These are phyloP conservation scores for Seriola dumerili DNA, from an alignment of 2,113 vertebrate genomes.

Conservation along the genomic window DNA sequence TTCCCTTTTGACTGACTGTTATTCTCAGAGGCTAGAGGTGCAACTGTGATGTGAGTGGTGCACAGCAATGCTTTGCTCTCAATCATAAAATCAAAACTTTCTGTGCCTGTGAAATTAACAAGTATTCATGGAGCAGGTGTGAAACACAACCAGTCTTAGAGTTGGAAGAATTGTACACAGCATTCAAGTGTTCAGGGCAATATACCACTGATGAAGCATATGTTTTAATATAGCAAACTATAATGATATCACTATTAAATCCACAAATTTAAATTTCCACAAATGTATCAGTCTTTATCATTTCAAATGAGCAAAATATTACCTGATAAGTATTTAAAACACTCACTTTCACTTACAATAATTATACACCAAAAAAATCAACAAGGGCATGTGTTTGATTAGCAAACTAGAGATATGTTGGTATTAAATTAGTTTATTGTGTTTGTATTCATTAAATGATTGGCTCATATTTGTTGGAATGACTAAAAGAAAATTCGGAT, in stretches of 20 bases:
- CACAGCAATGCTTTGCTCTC: conserved; percentile 45
- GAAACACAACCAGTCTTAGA: not conserved
- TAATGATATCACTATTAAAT: not conserved
- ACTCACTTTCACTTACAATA: no score
- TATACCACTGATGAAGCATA: not conserved
- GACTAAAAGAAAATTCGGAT: no score
- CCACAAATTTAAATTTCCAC: not conserved
- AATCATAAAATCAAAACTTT: conserved; percentile 32
- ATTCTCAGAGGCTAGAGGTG: conserved; percentile 73
- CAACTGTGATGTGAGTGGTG: conserved; percentile 64
- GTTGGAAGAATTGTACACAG: not conserved
- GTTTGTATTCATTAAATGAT: no score
- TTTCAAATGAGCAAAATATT: conserved; percentile 13
- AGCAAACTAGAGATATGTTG: no score
- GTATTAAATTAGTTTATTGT: no score
- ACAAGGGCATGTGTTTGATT: no score
- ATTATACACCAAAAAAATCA: no score
- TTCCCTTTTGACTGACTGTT: conserved; percentile 74
- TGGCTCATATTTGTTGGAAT: no score
- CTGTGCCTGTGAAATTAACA: not conserved
- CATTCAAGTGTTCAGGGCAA: not conserved
- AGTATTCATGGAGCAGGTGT: conserved; percentile 12
- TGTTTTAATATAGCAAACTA: not conserved
- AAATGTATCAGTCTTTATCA: not conserved
- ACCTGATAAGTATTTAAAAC: not conserved